phyloP scores from a whole-genome alignment of 2,888 invertebrate species.

The Nudaria mundana region DNA sequence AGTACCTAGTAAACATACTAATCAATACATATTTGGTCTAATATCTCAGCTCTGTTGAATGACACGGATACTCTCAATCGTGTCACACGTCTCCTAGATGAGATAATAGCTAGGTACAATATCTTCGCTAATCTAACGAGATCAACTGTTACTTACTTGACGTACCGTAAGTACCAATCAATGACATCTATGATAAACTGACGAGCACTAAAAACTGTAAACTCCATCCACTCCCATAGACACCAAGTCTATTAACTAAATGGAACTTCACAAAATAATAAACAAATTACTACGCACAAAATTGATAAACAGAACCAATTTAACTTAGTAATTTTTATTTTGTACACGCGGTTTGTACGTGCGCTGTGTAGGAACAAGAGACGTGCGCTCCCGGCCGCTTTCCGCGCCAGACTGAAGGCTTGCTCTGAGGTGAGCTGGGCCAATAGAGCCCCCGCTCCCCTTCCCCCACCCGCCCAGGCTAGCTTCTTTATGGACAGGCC shows the following conservation, averaged over 20 bases:
- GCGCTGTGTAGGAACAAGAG: conserved; percentile 19
- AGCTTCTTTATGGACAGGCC: conserved; percentile 48
- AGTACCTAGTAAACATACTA: conserved; percentile 29
- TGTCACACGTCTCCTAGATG: conserved; percentile 3
- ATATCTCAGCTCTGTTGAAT: conserved; percentile 9
- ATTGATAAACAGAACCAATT: conserved; percentile 38
- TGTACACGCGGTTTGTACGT: conserved; percentile 51
- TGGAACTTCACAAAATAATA: conserved; percentile 36
- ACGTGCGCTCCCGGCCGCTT: conserved; percentile 41
- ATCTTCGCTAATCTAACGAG: conserved; percentile 7
- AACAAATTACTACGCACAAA: conserved; percentile 40
- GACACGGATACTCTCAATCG: conserved; percentile 6
- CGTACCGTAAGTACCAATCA: conserved; percentile 29
- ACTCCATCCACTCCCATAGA: conserved; percentile 22
- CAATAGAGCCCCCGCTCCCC: conserved; percentile 41
- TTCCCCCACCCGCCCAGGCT: conserved; percentile 55
- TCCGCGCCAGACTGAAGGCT: conserved; percentile 64
- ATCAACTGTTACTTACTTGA: conserved; percentile 3
- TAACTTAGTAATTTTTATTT: conserved; percentile 65
- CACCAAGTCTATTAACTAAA: conserved; percentile 6
- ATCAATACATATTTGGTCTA: conserved; percentile 26
- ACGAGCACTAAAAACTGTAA: conserved; percentile 30
- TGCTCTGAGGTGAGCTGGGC: conserved; percentile 54
- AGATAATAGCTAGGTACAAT: conserved; percentile 12
- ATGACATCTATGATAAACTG: conserved; percentile 30